A percentile compares a stretch with the other conserved stretches of the same genome.
phyloP scores from a whole-genome alignment of 2,888 invertebrate species.

The Scaptomyza polygonia region DNA sequence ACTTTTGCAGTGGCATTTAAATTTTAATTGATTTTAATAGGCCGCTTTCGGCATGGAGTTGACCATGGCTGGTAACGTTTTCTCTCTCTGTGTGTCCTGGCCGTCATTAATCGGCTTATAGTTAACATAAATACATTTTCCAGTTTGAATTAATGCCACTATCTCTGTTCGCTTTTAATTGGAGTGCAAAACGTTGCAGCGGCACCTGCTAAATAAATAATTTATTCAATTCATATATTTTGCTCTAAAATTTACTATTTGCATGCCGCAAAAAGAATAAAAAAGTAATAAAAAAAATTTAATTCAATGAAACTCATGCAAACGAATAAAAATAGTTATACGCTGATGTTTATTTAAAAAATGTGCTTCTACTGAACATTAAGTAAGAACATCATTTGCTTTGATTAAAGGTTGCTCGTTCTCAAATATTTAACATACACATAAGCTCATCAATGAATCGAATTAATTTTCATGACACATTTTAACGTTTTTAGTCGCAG shows the following conservation, averaged over 20 bases:
- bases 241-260: constrained; percentile 34
- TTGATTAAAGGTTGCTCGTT: neutral
- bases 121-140: constrained; percentile 58
- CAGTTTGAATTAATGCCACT: constrained; percentile 62
- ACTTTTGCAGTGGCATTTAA: constrained; percentile 36
- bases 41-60: constrained; percentile 17
- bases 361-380: constrained; percentile 4
- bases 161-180: constrained; percentile 55
- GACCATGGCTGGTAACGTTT: constrained; percentile 12
- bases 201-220: constrained; percentile 72
- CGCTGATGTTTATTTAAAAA: constrained; percentile 6
- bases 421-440: constrained; percentile 24
- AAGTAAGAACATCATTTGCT: neutral
- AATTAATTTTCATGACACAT: constrained; percentile 54
- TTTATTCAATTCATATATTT: constrained; percentile 52
- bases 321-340: constrained; percentile 16
- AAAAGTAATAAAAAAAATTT: constrained; percentile 27
- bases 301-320: constrained; percentile 37
- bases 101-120: constrained; percentile 73
- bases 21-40: constrained; percentile 76
- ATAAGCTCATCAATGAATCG: constrained; percentile 51
- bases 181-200: constrained; percentile 59
- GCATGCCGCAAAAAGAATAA: neutral
- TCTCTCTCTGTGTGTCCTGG: constrained; percentile 31
- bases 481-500: constrained; percentile 10